These are phyloP conservation scores for Cinclus mexicanus DNA, from an alignment of 2,113 vertebrate genomes.

Conservation along the genomic window DNA sequence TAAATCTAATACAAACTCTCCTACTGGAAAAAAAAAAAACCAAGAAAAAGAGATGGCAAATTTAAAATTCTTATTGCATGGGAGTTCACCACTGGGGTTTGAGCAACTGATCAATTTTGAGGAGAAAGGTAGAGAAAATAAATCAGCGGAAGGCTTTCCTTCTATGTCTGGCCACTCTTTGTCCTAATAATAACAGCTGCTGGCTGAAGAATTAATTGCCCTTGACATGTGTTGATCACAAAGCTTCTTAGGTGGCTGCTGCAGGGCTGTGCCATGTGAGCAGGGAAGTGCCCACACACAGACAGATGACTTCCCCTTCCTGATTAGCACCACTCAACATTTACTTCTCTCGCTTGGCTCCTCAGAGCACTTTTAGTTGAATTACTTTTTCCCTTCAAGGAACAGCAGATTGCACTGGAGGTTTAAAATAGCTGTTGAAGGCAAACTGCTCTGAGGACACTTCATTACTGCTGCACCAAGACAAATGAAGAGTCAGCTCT, in stretches of 20 bases:
- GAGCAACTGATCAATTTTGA: neutral
- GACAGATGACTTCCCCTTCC: constrained; percentile 33
- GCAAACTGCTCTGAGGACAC: neutral
- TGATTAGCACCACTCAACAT: constrained; percentile 32
- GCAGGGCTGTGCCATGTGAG: constrained; percentile 23
- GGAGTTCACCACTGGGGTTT: neutral
- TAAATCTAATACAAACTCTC: constrained; percentile 35
- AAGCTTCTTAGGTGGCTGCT: constrained; percentile 57
- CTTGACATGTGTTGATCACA: constrained; percentile 61
- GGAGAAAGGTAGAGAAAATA: constrained; percentile 31
- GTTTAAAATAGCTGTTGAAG: neutral
- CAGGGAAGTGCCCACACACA: constrained; percentile 36
- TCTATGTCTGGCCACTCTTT: constrained; percentile 40
- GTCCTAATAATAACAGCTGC: constrained; percentile 64
- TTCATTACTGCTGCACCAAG: neutral
- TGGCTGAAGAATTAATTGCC: constrained; percentile 57
- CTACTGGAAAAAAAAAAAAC: constrained; percentile 8
- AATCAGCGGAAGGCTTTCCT: constrained; percentile 21
- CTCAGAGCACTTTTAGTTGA: neutral
- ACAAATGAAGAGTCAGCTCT: neutral
- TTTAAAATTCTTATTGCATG: neutral
- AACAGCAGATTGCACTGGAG: neutral
- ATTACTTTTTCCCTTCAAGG: constrained; percentile 27
- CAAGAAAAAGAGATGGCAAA: neutral
- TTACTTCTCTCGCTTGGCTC: neutral